These are phyloP conservation scores for Trissonchulus sp. DNA, from an alignment of 2,888 invertebrate genomes.

Conservation along the genomic window DNA sequence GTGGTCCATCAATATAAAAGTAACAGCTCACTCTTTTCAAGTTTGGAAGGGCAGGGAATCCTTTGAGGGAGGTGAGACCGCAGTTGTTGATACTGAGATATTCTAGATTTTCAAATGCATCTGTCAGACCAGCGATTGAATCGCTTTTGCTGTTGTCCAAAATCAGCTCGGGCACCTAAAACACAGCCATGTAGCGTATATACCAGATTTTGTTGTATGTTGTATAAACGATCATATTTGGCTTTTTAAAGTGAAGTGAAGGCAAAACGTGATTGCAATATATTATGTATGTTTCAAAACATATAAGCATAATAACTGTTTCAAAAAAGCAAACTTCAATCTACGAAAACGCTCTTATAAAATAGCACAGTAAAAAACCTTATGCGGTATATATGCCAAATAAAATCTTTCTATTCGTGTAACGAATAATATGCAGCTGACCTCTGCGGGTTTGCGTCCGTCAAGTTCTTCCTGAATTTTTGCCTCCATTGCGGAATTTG, in stretches of 20 bases:
- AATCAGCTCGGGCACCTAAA: constrained; percentile 85
- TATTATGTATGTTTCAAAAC: no score
- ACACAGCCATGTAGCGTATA: neutral
- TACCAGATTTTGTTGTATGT: no score
- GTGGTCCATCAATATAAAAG: no score
- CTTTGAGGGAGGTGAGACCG: constrained; percentile 87
- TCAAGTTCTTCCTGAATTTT: constrained; percentile 11
- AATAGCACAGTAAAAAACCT: no score
- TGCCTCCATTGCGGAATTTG: constrained; percentile 17
- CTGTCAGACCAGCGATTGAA: constrained; percentile 77
- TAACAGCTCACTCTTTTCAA: constrained; percentile 83
- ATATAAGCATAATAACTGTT: no score
- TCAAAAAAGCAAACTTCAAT: no score
- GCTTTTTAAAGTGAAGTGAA: no score
- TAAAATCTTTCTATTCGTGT: no score
- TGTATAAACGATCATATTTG: no score
- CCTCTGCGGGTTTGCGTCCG: neutral
- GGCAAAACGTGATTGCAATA: no score
- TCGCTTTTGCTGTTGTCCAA: constrained; percentile 83
- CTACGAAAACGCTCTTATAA: no score
- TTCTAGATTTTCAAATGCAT: constrained; percentile 83
- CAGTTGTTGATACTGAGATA: constrained; percentile 85
- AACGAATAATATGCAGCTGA: neutral
- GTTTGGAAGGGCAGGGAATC: constrained; percentile 86
- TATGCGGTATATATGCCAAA: no score